Evolutionary conservation across 2,113 vertebrate species (phyloP).

Genomic region (Gracilinanus agilis): DNA sequence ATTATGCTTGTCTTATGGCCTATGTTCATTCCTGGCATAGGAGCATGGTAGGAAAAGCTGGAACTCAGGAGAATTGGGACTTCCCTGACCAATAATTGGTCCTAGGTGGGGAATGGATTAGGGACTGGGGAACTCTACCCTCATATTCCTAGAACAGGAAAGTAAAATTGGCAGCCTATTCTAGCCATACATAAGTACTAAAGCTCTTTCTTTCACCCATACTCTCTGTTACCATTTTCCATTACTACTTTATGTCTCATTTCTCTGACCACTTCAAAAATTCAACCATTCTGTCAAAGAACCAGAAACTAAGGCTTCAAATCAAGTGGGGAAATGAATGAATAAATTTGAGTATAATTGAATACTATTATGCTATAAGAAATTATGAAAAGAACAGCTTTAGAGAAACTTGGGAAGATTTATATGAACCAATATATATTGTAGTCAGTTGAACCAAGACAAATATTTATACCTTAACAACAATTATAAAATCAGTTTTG

Average conservation of each 20-base stretch:
- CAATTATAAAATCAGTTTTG: too few relatives aligned
- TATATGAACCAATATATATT: too few relatives aligned
- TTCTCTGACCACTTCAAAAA: background rate
- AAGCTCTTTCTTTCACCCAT: background rate
- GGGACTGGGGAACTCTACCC: background rate
- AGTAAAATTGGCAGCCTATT: background rate
- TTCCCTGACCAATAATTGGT: background rate
- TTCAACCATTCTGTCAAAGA: background rate
- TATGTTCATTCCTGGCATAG: background rate
- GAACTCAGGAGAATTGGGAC: background rate
- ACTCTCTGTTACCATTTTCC: background rate
- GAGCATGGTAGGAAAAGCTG: background rate
- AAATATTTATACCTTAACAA: too few relatives aligned
- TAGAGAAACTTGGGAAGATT: too few relatives aligned
- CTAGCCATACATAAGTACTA: background rate
- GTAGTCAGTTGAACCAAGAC: too few relatives aligned
- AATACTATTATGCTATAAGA: too few relatives aligned
- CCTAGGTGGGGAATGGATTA: background rate
- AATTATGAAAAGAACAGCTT: too few relatives aligned
- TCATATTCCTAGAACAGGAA: background rate
- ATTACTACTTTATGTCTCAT: background rate
- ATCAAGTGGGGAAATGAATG: too few relatives aligned
- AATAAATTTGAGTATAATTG: too few relatives aligned
- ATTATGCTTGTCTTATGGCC: background rate
- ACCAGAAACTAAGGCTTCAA: too few relatives aligned